phyloP scores from a whole-genome alignment of 2,113 vertebrate species.

The Calypte anna region DNA sequence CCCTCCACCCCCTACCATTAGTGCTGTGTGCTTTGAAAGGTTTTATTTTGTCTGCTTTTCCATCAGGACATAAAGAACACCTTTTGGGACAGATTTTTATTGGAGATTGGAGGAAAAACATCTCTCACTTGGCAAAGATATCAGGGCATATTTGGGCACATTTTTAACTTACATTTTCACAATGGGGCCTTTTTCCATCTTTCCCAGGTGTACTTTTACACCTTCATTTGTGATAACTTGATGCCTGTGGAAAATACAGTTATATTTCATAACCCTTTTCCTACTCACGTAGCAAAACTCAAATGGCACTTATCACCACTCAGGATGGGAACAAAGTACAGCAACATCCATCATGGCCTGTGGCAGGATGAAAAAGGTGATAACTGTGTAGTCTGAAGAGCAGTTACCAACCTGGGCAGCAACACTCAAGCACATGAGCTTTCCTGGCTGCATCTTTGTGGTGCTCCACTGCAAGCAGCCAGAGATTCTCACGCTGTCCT shows the following conservation, averaged over 20 bases:
- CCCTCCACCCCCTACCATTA: background rate
- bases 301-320: background rate
- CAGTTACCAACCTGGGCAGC: background rate
- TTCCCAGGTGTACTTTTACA: background rate
- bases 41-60: slow-evolving; percentile 1
- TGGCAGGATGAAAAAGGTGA: background rate
- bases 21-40: background rate
- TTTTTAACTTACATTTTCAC: background rate
- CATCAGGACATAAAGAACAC: background rate
- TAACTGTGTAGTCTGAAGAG: background rate
- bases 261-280: background rate
- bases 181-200: background rate
- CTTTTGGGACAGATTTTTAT: background rate
- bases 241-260: background rate
- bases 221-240: background rate
- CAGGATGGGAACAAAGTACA: background rate
- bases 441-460: background rate
- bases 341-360: background rate
- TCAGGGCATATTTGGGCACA: background rate
- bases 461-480: background rate
- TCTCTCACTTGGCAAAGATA: background rate
- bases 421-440: background rate
- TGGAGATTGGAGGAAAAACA: background rate
- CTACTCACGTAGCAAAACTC: background rate
- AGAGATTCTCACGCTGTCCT: background rate